Base-by-base conservation (phyloP, 2,888 invertebrate genomes). In the Ferrisia virgata region DNA sequence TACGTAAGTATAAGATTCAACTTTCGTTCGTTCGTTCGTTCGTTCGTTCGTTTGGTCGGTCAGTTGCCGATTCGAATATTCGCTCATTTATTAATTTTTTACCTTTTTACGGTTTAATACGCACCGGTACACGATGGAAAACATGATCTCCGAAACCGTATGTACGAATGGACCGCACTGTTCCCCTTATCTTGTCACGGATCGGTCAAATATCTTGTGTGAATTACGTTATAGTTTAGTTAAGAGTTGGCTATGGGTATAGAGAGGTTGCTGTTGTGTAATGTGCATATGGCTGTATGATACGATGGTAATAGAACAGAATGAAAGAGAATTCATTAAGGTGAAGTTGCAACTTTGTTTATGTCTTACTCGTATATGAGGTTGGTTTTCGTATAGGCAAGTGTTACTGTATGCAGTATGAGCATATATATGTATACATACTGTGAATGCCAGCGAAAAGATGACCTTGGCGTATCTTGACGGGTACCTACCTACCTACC, bases 81-180 rank as follows among this genome's bases (percentile, higher is more conserved):
- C 64, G 28, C 64, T 64, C 28, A 28, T 64, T 64, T 64, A 64
- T 64, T 64, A 64, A 64, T 64, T 64, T 53, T 64, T 64, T 64
- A 64, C 64, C 28, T 64, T 64, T 28, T 25, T 28, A 28, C 64
- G 64, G n/a, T 64, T 64, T 64, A 64, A 64, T 64, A 64, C 28
- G n/a, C n/a, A 28, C 28, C 28, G 64, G 64, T 64, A 64, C 64
- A 13, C 25, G 28, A 2, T 64, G 15, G 13, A 31, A 64, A 18
- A 25, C 64, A 64, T 28, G 64, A 64, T 64, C 64, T 25, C 28
- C n/a, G n/a, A 6, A 28, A 13, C 28, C 15, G 64, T 28, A 0
- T n/a, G n/a, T 8, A 22, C 11, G 58, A 64, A 64, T 64, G 64
- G 64, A 64, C 28, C 64, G 64, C 53, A 64, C 64, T n/a, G 64